Base-by-base conservation (phyloP, 2,113 vertebrate genomes). In the Lagopus muta region DNA sequence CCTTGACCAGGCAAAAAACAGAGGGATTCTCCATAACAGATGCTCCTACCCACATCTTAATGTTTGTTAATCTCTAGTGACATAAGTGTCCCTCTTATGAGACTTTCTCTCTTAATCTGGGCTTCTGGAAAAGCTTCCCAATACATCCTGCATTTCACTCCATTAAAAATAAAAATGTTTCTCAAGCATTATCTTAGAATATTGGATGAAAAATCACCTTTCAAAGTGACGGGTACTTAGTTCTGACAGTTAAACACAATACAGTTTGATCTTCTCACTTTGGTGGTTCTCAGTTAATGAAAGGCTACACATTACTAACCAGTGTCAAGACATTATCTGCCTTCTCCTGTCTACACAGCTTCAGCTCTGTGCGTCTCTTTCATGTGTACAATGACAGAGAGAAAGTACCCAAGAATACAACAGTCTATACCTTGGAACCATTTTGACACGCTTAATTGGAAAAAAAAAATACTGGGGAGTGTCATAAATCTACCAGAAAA, bases 1-100 rank as follows among this genome's bases (percentile, higher is more conserved):
- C 25, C 57, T 55, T 45, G 36, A 47, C 34, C 42, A 77, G 36
- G 47, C 76, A 66, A 95, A 86, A 86, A 50, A 54, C 19, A 66
- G 43, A 32, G 24, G 10, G 50, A 24, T 21, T 9, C 9, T 74
- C n/a, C 30, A n/a, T 54, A 80, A 70, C 12, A 64, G 82, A 38
- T 6, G 11, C n/a, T 75, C 27, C 74, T 4, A 34, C 13, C 7
- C 7, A 2, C 58, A 61, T 16, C 72, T 71, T 92, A 84, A 93
- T 7, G 30, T 54, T 27, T 2, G 3, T 58, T 93, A 25, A 81
- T 55, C 24, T 86, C 55, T 60, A 54, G 5, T 11, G 10, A 79
- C 28, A 47, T 0, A 60, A 78, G 85, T 1, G 54, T 32, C 28
- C 30, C 30, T 57, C 54, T 32, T 27, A 67, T 15, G 50, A 24